Conservation (phyloP, 2,113 vertebrate species). For the Sphaerodactylus townsendi region DNA sequence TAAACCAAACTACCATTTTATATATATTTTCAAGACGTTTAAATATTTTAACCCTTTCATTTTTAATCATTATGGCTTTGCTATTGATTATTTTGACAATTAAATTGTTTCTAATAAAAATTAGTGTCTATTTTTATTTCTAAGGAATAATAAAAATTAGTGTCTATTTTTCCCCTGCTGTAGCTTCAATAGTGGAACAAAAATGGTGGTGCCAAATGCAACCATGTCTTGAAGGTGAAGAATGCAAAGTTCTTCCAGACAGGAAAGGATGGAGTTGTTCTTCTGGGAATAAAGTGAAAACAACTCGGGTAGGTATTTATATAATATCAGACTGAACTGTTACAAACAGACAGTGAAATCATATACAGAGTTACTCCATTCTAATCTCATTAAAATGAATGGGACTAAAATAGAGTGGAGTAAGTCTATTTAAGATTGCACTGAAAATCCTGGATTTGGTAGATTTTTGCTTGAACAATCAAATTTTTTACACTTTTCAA, state of each 20-base stretch:
- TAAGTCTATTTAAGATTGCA: too few species aligned
- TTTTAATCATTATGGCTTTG: neutral
- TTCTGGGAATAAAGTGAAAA: conserved; percentile 98
- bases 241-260: conserved; percentile 98
- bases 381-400: too few species aligned
- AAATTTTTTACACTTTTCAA: too few species aligned
- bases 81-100: neutral
- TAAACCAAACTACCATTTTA: neutral
- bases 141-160: neutral
- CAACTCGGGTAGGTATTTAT: conserved; percentile 86
- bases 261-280: conserved; percentile 98
- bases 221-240: conserved; percentile 96
- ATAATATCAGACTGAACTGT: neutral
- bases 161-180: conserved; percentile 15
- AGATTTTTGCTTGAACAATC: too few species aligned
- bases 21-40: neutral
- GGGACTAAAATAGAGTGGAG: too few species aligned
- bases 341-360: too few species aligned
- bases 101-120: neutral
- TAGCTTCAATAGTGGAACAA: conserved; percentile 97
- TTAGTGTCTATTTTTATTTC: conserved; percentile 10
- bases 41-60: neutral
- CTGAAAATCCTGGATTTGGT: too few species aligned
- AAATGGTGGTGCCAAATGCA: conserved; percentile 99
- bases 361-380: too few species aligned